Base-by-base conservation (phyloP, 1,140 invertebrate genomes). In the Pectinophora gossypiella region DNA sequence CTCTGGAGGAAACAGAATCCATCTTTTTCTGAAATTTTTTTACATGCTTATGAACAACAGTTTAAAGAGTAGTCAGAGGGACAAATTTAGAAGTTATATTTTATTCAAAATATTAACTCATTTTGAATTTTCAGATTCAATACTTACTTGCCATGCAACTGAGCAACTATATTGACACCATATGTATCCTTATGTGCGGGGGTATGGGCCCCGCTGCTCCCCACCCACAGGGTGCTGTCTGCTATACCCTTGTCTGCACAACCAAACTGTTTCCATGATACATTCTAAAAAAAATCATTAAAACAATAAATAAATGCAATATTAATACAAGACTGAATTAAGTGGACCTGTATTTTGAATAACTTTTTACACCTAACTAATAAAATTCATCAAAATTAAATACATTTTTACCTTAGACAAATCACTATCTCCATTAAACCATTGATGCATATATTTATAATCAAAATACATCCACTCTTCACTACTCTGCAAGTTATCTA, bases 101-200 rank as follows among this genome's bases (percentile, higher is more conserved):
- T 23, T 23, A 10, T 23, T n/a, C n/a, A n/a, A n/a, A n/a, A n/a
- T n/a, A n/a, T n/a, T n/a, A n/a, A 23, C 4, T 10, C 22, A 23
- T 10, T 23, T 23, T 23, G 10, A 23, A 23, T 23, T 10, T 23
- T 23, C 9, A 3, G 7, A 9, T 12, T n/a, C n/a, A 32, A 32
- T 47, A 65, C 79, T 79, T 85, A 95, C 96, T 90, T 94, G 72
- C 97, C 97, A 88, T 91, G 90, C 48, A 97, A 87, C 89, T 99
- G 97, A 44, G 93, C 93, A 16, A 99, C 92, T 68, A 99, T 91
- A 89, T 99, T 99, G 64, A 92, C 95, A 0, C 97, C 97, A 89
- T 99, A 99, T 1, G 96, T 95, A 81, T 99, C 97, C 77, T 94
- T 92, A 88, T 99, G 97, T 59, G 96, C 97, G 20, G 96, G 95